phyloP scores from a whole-genome alignment of 2,888 invertebrate genomes.

The Perizoma flavofasciatum region DNA sequence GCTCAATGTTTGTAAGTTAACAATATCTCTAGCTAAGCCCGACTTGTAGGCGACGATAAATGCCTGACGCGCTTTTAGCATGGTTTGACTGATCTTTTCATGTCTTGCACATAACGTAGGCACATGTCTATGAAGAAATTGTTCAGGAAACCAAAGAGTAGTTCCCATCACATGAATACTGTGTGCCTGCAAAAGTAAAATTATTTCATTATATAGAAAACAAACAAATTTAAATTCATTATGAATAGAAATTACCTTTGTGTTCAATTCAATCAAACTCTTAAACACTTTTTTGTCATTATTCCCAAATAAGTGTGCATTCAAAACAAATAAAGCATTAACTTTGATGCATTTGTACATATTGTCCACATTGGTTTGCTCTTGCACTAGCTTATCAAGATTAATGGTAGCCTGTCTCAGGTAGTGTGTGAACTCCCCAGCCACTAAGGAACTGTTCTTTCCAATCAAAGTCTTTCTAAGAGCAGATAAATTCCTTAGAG shows the following conservation, averaged over 20 bases:
- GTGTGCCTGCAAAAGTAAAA: conserved; percentile 83
- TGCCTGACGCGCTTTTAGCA: conserved; percentile 80
- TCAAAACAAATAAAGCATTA: conserved; percentile 87
- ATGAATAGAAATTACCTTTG: conserved; percentile 81
- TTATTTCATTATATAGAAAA: not conserved
- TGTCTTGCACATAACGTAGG: conserved; percentile 82
- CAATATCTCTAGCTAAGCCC: conserved; percentile 86
- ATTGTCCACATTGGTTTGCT: conserved; percentile 78
- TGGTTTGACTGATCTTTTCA: conserved; percentile 69
- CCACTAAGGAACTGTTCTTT: conserved; percentile 68
- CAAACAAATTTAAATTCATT: too few species aligned
- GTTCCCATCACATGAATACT: conserved; percentile 92
- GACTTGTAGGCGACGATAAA: conserved; percentile 83
- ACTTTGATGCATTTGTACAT: conserved; percentile 86
- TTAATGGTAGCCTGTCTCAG: conserved; percentile 85
- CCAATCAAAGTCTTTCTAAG: conserved; percentile 73
- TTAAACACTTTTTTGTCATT: conserved; percentile 91
- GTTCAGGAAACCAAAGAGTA: conserved; percentile 93
- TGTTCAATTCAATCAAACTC: conserved; percentile 89
- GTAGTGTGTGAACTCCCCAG: conserved; percentile 87
- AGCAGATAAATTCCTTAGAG: conserved; percentile 69
- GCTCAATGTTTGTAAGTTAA: conserved; percentile 62
- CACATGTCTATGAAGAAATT: conserved; percentile 88
- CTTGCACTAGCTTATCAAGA: conserved; percentile 82
- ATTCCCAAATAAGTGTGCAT: conserved; percentile 89